phyloP scores from a whole-genome alignment of 2,797 vertebrate species.

The Trematomus bernacchii region DNA sequence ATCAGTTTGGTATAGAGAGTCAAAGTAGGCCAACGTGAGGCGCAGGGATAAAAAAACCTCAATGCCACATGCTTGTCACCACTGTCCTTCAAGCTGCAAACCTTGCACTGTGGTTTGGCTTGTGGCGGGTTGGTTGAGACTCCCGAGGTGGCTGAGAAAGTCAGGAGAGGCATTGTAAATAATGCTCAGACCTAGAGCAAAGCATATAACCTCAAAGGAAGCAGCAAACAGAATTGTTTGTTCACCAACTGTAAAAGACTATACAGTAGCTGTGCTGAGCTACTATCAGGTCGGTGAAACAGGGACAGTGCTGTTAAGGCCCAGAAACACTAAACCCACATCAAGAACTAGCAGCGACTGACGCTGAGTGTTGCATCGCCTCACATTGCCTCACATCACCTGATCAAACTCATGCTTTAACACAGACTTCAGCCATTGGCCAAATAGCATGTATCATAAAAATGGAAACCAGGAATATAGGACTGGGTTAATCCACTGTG shows the following conservation, averaged over 20 bases:
- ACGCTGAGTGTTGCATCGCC: too few relatives aligned
- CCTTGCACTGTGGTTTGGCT: conserved; percentile 33
- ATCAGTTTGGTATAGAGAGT: conserved; percentile 38
- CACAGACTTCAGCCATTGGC: too few relatives aligned
- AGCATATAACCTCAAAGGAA: conserved; percentile 18
- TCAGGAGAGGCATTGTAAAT: conserved; percentile 34
- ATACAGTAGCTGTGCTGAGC: background rate
- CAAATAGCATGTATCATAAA: too few relatives aligned
- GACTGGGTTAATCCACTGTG: too few relatives aligned
- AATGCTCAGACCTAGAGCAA: conserved; percentile 30
- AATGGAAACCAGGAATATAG: too few relatives aligned
- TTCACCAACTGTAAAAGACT: background rate
- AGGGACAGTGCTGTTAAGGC: conserved; percentile 7
- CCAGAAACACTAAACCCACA: too few relatives aligned
- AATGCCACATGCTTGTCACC: conserved; percentile 43
- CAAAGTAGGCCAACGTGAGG: conserved; percentile 47
- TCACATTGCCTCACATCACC: too few relatives aligned
- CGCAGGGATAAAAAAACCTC: conserved; percentile 47
- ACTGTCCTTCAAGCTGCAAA: conserved; percentile 46
- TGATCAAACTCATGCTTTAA: too few relatives aligned
- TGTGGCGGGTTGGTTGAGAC: conserved; percentile 46
- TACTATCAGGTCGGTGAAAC: conserved; percentile 13
- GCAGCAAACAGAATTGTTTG: conserved; percentile 39
- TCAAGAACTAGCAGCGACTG: too few relatives aligned
- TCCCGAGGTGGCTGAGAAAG: conserved; percentile 33